Evolutionary conservation across 2,888 invertebrate species (phyloP).

Genomic region (Ophonus ardosiacus): DNA sequence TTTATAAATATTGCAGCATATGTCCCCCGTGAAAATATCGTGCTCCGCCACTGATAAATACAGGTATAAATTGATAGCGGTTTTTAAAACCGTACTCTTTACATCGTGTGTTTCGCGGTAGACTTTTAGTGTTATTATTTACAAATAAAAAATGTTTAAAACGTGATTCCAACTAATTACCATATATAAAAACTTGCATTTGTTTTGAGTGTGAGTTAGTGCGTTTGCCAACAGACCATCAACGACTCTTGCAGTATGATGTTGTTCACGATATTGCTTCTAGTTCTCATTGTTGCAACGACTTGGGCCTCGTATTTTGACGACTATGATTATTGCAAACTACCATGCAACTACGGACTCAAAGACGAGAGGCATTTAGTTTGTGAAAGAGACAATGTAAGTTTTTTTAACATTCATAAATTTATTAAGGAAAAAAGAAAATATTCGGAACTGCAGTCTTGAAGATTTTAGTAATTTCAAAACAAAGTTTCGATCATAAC

Average conservation of each 20-base stretch:
- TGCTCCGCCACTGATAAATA: neutral
- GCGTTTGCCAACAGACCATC: neutral
- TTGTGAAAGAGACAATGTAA: constrained; percentile 10
- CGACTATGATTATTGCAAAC: constrained; percentile 15
- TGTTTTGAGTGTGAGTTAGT: neutral
- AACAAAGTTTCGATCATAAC: no score
- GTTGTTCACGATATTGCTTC: neutral
- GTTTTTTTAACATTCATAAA: constrained; percentile 3
- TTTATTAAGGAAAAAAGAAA: no score
- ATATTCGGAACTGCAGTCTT: no score
- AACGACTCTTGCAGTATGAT: neutral
- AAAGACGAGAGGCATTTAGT: neutral
- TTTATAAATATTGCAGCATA: neutral
- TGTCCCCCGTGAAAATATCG: neutral
- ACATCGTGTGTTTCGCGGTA: constrained; percentile 20
- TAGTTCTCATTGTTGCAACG: neutral
- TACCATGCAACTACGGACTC: constrained; percentile 11
- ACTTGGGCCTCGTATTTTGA: neutral
- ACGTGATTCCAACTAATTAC: constrained; percentile 16
- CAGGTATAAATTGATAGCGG: constrained; percentile 49
- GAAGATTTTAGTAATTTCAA: no score
- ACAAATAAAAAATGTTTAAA: constrained; percentile 16
- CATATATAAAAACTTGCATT: constrained; percentile 19
- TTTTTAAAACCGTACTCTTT: constrained; percentile 31
- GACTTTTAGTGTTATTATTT: constrained; percentile 28